phyloP scores from a whole-genome alignment of 2,797 vertebrate genomes.

The Myiothlypis coronata region DNA sequence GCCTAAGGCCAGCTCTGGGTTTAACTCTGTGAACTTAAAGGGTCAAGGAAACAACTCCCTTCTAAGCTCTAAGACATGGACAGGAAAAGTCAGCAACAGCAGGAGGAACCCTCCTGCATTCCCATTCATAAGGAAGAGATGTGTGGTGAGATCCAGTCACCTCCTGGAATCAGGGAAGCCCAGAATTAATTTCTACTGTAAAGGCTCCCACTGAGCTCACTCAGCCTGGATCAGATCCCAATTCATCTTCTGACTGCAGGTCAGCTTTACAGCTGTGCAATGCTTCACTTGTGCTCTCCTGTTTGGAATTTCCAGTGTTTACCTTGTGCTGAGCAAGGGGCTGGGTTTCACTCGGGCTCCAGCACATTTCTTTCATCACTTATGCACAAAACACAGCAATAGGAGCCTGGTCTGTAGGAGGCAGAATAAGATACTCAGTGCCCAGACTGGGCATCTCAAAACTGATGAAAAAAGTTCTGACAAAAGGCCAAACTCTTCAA shows the following conservation, averaged over 20 bases:
- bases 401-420: background rate
- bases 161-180: background rate
- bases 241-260: background rate
- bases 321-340: background rate
- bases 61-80: background rate
- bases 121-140: background rate
- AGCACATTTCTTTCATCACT: background rate
- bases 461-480: background rate
- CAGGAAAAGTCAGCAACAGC: background rate
- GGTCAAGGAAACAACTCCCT: background rate
- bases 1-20: background rate
- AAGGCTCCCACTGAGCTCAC: background rate
- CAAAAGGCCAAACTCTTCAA: background rate
- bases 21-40: background rate
- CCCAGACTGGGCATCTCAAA: background rate
- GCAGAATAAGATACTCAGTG: background rate
- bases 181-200: background rate
- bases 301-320: background rate
- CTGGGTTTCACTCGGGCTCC: background rate
- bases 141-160: background rate
- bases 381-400: background rate
- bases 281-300: background rate
- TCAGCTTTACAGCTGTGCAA: background rate
- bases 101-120: background rate
- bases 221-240: background rate